These are phyloP conservation scores for Erebia aethiops DNA, from an alignment of 2,888 invertebrate genomes.

Conservation along the genomic window DNA sequence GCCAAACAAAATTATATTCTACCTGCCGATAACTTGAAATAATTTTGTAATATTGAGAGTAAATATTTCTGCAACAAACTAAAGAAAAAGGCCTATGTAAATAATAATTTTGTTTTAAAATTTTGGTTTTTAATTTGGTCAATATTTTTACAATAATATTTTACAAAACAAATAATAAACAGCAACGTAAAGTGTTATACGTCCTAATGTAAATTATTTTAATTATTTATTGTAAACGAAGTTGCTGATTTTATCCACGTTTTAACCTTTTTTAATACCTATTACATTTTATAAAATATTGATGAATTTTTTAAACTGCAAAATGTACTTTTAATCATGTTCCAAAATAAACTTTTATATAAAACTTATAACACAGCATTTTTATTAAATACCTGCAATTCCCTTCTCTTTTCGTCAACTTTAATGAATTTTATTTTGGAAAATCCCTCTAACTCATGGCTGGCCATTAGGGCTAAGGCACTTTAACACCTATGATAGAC, in stretches of 20 bases:
- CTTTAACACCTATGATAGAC: too few species aligned
- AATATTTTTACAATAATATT: not conserved
- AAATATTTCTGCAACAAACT: not conserved
- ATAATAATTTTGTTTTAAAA: not conserved
- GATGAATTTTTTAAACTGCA: slow-evolving; percentile 9
- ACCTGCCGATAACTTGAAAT: too few species aligned
- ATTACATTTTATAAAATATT: slow-evolving; percentile 9
- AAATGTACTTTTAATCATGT: slow-evolving; percentile 14
- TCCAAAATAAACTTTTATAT: slow-evolving; percentile 15
- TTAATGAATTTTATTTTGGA: not conserved
- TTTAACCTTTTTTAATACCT: not conserved
- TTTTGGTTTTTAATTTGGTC: not conserved
- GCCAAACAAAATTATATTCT: too few species aligned
- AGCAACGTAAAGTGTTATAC: not conserved
- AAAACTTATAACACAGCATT: not conserved
- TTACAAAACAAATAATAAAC: not conserved
- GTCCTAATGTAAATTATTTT: not conserved
- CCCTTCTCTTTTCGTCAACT: not conserved
- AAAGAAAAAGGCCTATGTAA: not conserved
- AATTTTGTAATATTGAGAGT: too few species aligned
- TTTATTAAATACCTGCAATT: not conserved
- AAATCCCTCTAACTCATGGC: too few species aligned
- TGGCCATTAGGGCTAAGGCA: too few species aligned
- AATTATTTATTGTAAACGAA: slow-evolving; percentile 2
- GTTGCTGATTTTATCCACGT: not conserved